Conservation (phyloP, 2,888 invertebrate species). For the Ectemnius continuus region DNA sequence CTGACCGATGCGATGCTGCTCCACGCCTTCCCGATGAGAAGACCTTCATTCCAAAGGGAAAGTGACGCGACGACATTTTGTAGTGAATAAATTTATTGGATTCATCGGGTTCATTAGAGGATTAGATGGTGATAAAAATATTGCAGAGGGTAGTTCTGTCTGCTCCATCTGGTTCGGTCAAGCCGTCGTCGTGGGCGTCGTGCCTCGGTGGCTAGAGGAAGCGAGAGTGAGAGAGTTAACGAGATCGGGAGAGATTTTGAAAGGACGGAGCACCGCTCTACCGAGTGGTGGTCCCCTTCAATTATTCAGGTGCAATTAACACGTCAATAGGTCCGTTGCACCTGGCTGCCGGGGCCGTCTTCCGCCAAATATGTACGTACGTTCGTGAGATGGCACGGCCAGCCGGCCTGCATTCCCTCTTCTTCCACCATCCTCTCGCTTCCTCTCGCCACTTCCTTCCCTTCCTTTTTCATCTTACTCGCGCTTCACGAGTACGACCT, state of each 20-base stretch:
- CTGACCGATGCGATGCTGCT: conserved; percentile 3
- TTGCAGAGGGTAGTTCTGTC: no score
- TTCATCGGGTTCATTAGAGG: no score
- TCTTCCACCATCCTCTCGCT: conserved; percentile 21
- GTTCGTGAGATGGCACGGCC: conserved; percentile 53
- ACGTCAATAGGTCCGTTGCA: conserved; percentile 73
- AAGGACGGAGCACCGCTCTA: conserved; percentile 65
- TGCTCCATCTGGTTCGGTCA: no score
- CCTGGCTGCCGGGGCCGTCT: conserved; percentile 65
- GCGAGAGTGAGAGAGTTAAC: conserved; percentile 57
- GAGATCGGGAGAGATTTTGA: conserved; percentile 71
- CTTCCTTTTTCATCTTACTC: no score
- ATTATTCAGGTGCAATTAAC: conserved; percentile 75
- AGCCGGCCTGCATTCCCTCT: conserved; percentile 28
- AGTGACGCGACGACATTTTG: no score
- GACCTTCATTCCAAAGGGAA: background rate
- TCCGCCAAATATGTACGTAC: conserved; percentile 61
- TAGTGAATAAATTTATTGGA: no score
- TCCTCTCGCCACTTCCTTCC: conserved; percentile 1
- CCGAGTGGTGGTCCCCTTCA: conserved; percentile 63
- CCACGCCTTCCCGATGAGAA: background rate
- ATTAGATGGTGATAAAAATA: no score
- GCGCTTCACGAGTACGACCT: no score
- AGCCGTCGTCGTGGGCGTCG: no score
- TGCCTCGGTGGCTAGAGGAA: background rate